Evolutionary conservation across 2,797 vertebrate species (phyloP).

Genomic region (Chiroxiphia lanceolata): DNA sequence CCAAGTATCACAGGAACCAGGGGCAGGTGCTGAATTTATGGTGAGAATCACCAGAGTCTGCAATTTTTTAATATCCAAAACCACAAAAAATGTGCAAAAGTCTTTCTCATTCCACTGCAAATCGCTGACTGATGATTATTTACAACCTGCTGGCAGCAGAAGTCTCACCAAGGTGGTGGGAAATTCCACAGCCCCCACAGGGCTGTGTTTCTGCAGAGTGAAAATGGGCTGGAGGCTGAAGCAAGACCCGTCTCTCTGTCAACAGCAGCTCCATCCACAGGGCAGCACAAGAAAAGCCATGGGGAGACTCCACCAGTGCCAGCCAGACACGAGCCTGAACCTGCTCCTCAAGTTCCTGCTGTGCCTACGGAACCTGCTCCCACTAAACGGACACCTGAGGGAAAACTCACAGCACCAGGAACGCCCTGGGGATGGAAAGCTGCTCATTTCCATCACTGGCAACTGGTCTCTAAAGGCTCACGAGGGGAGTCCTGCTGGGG

Average conservation of each 20-base stretch:
- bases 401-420: neutral
- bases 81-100: neutral
- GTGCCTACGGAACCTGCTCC: neutral
- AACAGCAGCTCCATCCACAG: neutral
- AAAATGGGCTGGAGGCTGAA: neutral
- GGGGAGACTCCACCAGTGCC: fast-evolving
- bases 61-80: neutral
- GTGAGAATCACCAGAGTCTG: neutral
- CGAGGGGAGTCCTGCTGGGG: neutral
- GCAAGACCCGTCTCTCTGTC: neutral
- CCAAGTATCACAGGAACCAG: neutral
- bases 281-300: neutral
- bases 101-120: neutral
- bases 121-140: neutral
- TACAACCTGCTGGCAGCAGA: neutral
- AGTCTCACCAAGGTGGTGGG: fast-evolving
- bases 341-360: neutral
- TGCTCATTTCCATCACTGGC: fast-evolving
- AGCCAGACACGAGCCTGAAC: neutral
- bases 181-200: fast-evolving
- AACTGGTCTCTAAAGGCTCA: neutral
- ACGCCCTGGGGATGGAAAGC: fast-evolving
- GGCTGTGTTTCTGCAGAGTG: neutral
- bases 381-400: fast-evolving
- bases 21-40: neutral